phyloP scores from a whole-genome alignment of 2,113 vertebrate species.

The Planiliza haematocheilus region DNA sequence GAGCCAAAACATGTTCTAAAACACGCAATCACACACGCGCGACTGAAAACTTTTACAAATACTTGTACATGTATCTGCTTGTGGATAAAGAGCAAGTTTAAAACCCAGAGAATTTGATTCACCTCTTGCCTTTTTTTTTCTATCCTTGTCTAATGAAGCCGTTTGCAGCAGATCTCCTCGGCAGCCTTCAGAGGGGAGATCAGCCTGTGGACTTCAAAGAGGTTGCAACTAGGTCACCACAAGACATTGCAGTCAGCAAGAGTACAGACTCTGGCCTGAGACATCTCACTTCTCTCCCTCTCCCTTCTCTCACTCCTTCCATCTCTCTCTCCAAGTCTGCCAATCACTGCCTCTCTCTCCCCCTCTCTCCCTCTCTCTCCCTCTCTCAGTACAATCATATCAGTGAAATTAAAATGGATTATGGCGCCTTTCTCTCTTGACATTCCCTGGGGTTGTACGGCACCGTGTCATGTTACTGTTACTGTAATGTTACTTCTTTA shows the following conservation, averaged over 20 bases:
- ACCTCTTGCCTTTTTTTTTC: constrained; percentile 42
- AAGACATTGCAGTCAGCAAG: constrained; percentile 80
- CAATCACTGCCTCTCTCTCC: constrained; percentile 16
- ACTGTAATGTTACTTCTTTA: constrained; percentile 73
- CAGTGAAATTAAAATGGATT: constrained; percentile 79
- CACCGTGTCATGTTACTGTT: constrained; percentile 76
- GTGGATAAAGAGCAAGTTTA: constrained; percentile 32
- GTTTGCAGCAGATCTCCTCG: constrained; percentile 74
- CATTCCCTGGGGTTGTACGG: constrained; percentile 70
- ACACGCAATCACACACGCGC: constrained; percentile 1
- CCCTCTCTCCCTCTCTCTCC: constrained; percentile 35
- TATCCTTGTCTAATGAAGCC: constrained; percentile 69
- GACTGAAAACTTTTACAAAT: background rate
- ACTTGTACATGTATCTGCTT: constrained; percentile 6
- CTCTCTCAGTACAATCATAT: constrained; percentile 67
- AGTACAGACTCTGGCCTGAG: constrained; percentile 80
- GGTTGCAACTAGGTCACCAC: constrained; percentile 86
- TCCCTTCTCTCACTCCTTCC: constrained; percentile 26
- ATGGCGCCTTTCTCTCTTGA: constrained; percentile 61
- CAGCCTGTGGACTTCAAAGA: constrained; percentile 85
- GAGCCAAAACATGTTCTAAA: constrained; percentile 26
- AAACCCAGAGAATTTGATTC: constrained; percentile 52
- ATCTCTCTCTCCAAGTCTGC: background rate
- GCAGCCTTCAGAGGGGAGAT: constrained; percentile 78
- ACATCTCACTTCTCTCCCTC: constrained; percentile 71